A percentile compares a stretch with the other conserved stretches of the same genome.
Conservation (phyloP, 2,113 vertebrate species). For the Macrotis lagotis region DNA sequence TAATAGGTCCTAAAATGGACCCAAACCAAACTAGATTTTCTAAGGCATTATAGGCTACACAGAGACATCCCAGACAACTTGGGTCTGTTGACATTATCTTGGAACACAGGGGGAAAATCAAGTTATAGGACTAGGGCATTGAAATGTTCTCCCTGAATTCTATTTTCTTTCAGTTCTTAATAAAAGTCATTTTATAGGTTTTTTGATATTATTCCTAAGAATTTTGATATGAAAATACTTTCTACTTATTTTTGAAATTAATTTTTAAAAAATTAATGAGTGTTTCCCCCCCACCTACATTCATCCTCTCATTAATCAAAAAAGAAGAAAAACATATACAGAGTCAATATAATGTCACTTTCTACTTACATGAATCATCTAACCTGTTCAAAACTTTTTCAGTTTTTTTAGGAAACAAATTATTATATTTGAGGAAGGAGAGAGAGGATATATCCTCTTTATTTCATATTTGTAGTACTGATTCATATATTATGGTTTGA, state of each 20-base stretch:
- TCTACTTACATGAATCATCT: background rate
- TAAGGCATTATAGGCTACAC: background rate
- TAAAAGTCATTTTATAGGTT: background rate
- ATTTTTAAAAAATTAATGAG: background rate
- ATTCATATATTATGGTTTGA: background rate
- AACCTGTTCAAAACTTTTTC: background rate
- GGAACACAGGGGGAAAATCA: background rate
- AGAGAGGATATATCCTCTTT: background rate
- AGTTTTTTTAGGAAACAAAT: conserved; percentile 37
- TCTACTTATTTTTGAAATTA: background rate
- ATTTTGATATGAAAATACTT: background rate
- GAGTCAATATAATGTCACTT: background rate
- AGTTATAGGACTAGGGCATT: fast-evolving
- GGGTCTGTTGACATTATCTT: background rate
- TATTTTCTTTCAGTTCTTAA: background rate
- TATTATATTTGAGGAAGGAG: conserved; percentile 27
- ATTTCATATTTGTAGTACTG: background rate
- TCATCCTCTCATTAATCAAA: background rate
- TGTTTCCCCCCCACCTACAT: background rate
- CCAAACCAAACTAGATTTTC: background rate
- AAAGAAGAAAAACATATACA: no score
- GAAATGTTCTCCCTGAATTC: background rate
- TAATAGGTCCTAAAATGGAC: background rate
- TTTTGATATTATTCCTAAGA: background rate
- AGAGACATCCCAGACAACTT: background rate